Evolutionary conservation across 2,113 vertebrate species (phyloP).

Genomic region (Stegostoma tigrinum): DNA sequence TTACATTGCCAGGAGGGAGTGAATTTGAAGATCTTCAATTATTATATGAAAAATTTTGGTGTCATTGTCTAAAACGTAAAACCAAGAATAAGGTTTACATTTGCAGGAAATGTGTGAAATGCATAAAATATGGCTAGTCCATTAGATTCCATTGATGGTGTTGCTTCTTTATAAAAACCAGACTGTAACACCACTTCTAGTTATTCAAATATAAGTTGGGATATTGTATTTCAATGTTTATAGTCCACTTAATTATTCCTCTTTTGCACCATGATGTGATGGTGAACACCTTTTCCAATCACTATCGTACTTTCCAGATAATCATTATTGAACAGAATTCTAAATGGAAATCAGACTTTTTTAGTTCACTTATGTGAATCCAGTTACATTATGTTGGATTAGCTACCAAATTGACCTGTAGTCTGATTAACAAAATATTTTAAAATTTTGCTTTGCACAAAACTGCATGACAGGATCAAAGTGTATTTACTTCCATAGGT

Average conservation of each 20-base stretch:
- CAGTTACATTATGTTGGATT: not conserved
- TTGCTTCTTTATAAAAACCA: not conserved
- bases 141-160: not conserved
- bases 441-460: not conserved
- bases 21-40: not conserved
- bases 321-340: not conserved
- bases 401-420: not conserved
- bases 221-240: conserved; percentile 9
- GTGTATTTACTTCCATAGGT: not conserved
- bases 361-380: not conserved
- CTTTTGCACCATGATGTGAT: not conserved
- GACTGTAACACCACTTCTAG: too few species aligned
- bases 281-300: not conserved
- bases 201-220: not conserved
- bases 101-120: not conserved
- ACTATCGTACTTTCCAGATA: not conserved
- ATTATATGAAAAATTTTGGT: too few species aligned
- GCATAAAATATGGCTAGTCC: not conserved
- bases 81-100: not conserved
- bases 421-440: not conserved
- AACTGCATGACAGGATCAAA: not conserved
- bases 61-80: not conserved
- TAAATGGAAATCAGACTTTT: not conserved
- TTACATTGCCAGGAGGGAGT: not conserved
- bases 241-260: not conserved